A percentile compares a stretch with the other conserved stretches of the same genome.
phyloP scores from a whole-genome alignment of 2,888 invertebrate genomes.

The Carabus problematicus region DNA sequence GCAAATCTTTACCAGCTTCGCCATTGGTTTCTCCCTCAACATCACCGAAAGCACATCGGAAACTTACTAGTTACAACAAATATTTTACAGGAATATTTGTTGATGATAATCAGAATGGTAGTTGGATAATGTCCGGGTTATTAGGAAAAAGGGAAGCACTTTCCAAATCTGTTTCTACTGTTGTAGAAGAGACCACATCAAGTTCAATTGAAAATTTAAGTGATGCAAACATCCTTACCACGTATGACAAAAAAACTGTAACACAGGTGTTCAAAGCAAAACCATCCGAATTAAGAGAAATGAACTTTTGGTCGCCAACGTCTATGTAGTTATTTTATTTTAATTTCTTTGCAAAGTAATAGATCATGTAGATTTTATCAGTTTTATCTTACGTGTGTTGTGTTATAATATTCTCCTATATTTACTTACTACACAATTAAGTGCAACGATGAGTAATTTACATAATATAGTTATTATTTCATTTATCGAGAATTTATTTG shows the following conservation, averaged over 20 bases:
- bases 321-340: constrained; percentile 68
- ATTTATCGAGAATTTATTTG: too few species aligned
- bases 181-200: constrained; percentile 66
- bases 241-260: constrained; percentile 48
- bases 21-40: constrained; percentile 69
- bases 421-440: too few species aligned
- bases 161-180: constrained; percentile 64
- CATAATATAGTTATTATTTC: too few species aligned
- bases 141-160: constrained; percentile 70
- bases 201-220: constrained; percentile 68
- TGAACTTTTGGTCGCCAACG: constrained; percentile 87
- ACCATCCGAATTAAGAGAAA: constrained; percentile 77
- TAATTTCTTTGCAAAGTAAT: too few species aligned
- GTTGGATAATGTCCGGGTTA: constrained; percentile 72
- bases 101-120: constrained; percentile 60
- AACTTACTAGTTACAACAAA: constrained; percentile 54
- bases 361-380: too few species aligned
- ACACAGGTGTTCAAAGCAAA: constrained; percentile 62
- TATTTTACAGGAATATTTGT: constrained; percentile 65
- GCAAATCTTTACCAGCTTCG: constrained; percentile 74
- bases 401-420: too few species aligned
- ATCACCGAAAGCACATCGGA: constrained; percentile 66
- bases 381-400: too few species aligned
- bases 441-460: too few species aligned
- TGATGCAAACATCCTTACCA: not conserved